These are phyloP conservation scores for Drosophila pseudoobscura DNA, from an alignment of 1,140 invertebrate species.

Conservation along the genomic window DNA sequence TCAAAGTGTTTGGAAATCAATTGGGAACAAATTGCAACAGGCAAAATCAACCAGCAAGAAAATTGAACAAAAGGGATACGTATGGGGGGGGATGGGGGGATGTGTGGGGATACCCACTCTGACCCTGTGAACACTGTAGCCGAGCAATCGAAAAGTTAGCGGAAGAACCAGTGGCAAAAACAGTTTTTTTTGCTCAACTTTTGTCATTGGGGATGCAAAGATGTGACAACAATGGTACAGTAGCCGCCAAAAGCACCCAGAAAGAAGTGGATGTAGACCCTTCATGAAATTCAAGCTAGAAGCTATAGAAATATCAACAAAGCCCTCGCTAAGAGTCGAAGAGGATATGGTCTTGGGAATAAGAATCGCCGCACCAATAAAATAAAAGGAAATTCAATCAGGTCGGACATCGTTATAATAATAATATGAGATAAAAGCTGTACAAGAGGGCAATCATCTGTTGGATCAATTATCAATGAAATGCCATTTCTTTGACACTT, in stretches of 20 bases:
- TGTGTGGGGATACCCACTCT: constrained; percentile 15
- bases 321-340: too few relatives aligned
- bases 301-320: too few relatives aligned
- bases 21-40: constrained; percentile 78
- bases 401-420: too few relatives aligned
- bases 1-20: constrained; percentile 78
- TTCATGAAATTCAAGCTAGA: too few relatives aligned
- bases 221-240: constrained; percentile 45
- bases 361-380: too few relatives aligned
- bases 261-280: background rate
- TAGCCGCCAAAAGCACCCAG: constrained; percentile 36
- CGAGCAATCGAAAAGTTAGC: constrained; percentile 71
- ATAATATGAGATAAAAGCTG: too few relatives aligned
- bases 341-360: too few relatives aligned
- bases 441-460: too few relatives aligned
- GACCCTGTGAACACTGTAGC: constrained; percentile 44
- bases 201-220: constrained; percentile 41
- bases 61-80: constrained; percentile 8
- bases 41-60: constrained; percentile 52
- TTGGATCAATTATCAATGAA: too few relatives aligned
- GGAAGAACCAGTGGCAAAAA: constrained; percentile 55
- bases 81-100: constrained; percentile 13
- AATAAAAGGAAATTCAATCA: too few relatives aligned
- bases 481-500: too few relatives aligned
- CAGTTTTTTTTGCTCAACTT: constrained; percentile 75